These are phyloP conservation scores for Ichneumon xanthorius DNA, from an alignment of 2,888 invertebrate species.

Conservation along the genomic window DNA sequence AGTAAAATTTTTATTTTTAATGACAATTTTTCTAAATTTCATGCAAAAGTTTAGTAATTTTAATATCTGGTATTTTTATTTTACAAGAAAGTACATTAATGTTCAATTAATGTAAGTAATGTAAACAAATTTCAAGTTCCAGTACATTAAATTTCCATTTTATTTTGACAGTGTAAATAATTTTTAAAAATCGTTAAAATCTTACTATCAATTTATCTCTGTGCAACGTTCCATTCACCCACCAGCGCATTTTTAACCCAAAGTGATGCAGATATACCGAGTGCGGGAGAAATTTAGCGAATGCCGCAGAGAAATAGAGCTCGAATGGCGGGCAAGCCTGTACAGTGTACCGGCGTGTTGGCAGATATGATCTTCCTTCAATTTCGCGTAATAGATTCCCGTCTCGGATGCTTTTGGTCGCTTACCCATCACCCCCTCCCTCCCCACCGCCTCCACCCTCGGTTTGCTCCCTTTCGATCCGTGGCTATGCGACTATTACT, in stretches of 20 bases:
- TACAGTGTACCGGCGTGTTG: conserved; percentile 22
- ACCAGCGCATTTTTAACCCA: not conserved
- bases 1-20: too few relatives aligned
- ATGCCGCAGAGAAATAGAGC: conserved; percentile 21
- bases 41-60: too few relatives aligned
- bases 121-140: too few relatives aligned
- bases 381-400: conserved; percentile 40
- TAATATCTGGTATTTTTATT: too few relatives aligned
- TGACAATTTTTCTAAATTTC: too few relatives aligned
- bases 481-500: not conserved
- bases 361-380: conserved; percentile 32
- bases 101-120: too few relatives aligned
- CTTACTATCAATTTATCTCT: not conserved
- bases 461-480: conserved; percentile 1
- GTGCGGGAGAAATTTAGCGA: conserved; percentile 5
- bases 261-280: not conserved
- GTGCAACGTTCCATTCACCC: not conserved
- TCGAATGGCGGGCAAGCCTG: conserved; percentile 3
- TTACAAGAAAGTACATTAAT: too few relatives aligned
- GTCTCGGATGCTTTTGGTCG: conserved; percentile 10
- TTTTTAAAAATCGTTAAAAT: too few relatives aligned
- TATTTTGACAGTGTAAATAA: too few relatives aligned
- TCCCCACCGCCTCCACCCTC: not conserved
- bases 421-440: not conserved
- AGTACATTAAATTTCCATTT: too few relatives aligned